Evolutionary conservation across 2,797 vertebrate species (phyloP).

Genomic region (Enteromius afrohamiltoni): DNA sequence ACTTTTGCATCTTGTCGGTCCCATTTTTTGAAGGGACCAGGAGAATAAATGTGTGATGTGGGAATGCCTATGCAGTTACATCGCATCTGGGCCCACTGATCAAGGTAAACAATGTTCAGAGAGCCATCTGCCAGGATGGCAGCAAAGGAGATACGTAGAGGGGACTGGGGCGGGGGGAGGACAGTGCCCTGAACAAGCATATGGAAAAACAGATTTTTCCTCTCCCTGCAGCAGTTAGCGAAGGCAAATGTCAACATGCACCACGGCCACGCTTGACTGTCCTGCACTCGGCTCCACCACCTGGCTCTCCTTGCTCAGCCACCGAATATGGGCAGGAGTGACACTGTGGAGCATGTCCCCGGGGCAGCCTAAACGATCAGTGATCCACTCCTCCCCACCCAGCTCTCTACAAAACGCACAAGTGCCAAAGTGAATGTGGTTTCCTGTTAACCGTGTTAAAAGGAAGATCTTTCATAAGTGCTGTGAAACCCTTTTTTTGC

Average conservation of each 20-base stretch:
- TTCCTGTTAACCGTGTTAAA: constrained; percentile 12
- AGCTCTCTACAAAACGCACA: constrained; percentile 33
- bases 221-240: constrained; percentile 92
- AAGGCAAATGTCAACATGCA: constrained; percentile 89
- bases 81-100: constrained; percentile 93
- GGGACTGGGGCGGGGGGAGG: constrained; percentile 82
- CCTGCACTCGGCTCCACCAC: constrained; percentile 92
- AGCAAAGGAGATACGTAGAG: constrained; percentile 78
- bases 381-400: constrained; percentile 74
- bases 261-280: constrained; percentile 92
- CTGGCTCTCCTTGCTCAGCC: constrained; percentile 97
- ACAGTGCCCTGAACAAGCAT: constrained; percentile 91
- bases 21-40: constrained; percentile 6
- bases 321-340: constrained; percentile 92
- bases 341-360: constrained; percentile 88
- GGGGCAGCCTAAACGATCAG: constrained; percentile 84
- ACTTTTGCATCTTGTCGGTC: neutral
- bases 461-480: neutral
- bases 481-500: neutral
- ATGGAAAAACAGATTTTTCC: constrained; percentile 99
- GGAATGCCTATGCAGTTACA: constrained; percentile 75
- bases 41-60: constrained; percentile 68
- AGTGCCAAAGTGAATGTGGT: constrained; percentile 2
- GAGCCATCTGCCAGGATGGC: constrained; percentile 92
- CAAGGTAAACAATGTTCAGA: constrained; percentile 98